Evolutionary conservation across 2,797 vertebrate species (phyloP).

Genomic region (Lagocephalus sceleratus): DNA sequence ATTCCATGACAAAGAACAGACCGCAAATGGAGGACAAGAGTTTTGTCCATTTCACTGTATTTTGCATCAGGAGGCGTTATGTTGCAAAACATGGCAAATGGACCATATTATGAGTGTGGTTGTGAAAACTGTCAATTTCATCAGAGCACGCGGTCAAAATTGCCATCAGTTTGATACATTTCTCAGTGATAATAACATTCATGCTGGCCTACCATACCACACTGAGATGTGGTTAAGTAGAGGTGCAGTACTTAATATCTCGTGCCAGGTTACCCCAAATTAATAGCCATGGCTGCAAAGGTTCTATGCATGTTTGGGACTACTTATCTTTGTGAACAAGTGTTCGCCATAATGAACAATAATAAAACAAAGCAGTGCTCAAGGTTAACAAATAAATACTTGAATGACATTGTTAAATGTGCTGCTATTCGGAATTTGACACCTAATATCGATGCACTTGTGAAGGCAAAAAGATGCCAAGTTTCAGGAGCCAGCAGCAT

Average conservation of each 20-base stretch:
- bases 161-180: too few species aligned
- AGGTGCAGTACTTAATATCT: neutral
- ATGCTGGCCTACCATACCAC: too few species aligned
- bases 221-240: too few species aligned
- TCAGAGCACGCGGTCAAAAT: too few species aligned
- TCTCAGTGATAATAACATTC: too few species aligned
- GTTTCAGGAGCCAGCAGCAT: conserved; percentile 1
- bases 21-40: too few species aligned
- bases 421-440: too few species aligned
- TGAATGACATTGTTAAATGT: neutral
- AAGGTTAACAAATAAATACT: neutral
- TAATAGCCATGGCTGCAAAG: neutral
- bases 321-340: neutral
- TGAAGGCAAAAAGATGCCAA: neutral
- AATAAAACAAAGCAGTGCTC: neutral
- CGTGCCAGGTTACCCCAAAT: neutral
- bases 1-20: conserved; percentile 17
- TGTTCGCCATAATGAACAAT: neutral
- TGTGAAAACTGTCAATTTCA: too few species aligned
- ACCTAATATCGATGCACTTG: conserved; percentile 6
- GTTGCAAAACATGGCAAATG: too few species aligned
- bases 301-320: neutral
- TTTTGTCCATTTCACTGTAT: too few species aligned
- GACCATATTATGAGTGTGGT: too few species aligned
- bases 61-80: too few species aligned